Percentiles rank a stretch among this genome's conserved stretches.
These are phyloP conservation scores for Eospalax fontanierii DNA, from an alignment of 2,797 vertebrate species.

Conservation along the genomic window DNA sequence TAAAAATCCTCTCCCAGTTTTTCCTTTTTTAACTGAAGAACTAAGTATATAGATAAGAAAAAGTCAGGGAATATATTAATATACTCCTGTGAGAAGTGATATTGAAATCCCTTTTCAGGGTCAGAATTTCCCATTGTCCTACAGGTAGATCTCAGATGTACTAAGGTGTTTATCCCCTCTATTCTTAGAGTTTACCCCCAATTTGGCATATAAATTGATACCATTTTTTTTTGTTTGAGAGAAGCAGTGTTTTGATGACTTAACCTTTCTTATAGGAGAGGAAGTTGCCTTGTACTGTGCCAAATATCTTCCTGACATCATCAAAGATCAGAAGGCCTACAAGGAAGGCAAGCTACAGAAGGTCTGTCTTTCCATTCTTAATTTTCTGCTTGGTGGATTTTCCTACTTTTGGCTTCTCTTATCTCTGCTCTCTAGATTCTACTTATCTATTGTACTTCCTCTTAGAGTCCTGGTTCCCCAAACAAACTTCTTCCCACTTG, in stretches of 20 bases:
- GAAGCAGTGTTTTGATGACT: conserved; percentile 31
- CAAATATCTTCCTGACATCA: conserved; percentile 98
- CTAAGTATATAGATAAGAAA: conserved; percentile 49
- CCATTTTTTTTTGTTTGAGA: conserved; percentile 51
- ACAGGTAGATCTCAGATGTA: conserved; percentile 49
- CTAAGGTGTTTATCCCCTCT: conserved; percentile 41
- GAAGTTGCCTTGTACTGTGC: conserved; percentile 99
- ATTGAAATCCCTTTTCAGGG: conserved; percentile 57
- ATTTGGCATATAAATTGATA: not conserved
- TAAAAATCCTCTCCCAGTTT: not conserved
- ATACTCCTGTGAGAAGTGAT: conserved; percentile 14
- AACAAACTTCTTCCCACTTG: conserved; percentile 17
- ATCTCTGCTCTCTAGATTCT: not conserved
- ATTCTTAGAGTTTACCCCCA: not conserved
- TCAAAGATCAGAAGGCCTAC: conserved; percentile 98
- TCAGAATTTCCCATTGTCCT: conserved; percentile 60
- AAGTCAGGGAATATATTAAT: conserved; percentile 52
- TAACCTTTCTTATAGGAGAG: conserved; percentile 92
- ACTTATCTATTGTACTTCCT: conserved; percentile 8
- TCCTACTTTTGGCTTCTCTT: conserved; percentile 43
- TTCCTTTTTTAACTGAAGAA: not conserved
- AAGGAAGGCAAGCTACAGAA: conserved; percentile 99
- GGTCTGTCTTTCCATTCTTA: conserved; percentile 88
- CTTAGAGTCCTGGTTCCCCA: conserved; percentile 6
- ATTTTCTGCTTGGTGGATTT: conserved; percentile 41